Base-by-base conservation (phyloP, 1,140 invertebrate genomes). In the Ceratitis capitata region DNA sequence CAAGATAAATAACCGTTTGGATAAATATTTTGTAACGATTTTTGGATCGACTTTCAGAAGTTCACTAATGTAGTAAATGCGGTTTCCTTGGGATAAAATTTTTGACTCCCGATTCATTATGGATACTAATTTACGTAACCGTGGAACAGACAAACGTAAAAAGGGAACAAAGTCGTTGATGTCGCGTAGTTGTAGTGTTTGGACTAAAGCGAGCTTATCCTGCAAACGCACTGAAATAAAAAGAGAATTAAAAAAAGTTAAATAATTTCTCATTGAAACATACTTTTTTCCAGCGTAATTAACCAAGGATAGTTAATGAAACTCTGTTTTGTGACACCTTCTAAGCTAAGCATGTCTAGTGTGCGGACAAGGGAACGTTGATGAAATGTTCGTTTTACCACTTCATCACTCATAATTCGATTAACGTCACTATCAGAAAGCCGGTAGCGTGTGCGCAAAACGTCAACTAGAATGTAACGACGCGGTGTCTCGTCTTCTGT, bases 151-250 rank as follows among this genome's bases (percentile, higher is more conserved):
- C 1, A 91, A 84, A 14, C 88, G 87, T 85, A 92, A 64, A 49
- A 92, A 89, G 0, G 91, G 90, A 64, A 90, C 89, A 69, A 91
- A 91, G 69, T 92, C 87, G 49, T 92, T 92, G 0, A 92, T 89
- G 58, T 92, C 89, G 35, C 47, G 78, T 7, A 89, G 85, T 3
- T 87, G 64, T 85, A 92, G 87, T 0, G 87, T 85, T 64, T 86
- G 85, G 10, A 92, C 6, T 49, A 84, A 6, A 14, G 19, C 29
- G 6, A 87, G 2, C 32, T 87, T 88, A 0, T 45, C 53, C 14
- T 56, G 14, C 1, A 88, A 83, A 51, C 53, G 47, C 58, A 78
- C 87, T 88, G 35, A 51, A 86, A 84, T 23, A 9, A 10, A 35
- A 84, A 49, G 47, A 26, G n/a, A 45, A 10, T 78, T 16, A 10